Evolutionary conservation across 2,113 vertebrate species (phyloP).

Genomic region (Neofelis nebulosa): DNA sequence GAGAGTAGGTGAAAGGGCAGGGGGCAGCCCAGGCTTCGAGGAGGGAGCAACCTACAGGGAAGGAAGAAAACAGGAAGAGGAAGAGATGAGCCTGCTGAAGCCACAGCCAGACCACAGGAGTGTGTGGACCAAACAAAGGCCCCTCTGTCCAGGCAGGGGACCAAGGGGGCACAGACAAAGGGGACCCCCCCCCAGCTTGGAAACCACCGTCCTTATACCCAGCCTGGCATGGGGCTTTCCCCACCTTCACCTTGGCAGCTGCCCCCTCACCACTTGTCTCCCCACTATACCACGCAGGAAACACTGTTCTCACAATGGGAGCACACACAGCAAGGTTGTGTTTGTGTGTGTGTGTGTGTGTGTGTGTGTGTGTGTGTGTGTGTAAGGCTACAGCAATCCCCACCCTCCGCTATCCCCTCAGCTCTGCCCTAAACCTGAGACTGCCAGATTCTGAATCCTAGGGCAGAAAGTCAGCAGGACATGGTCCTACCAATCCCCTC

Average conservation of each 20-base stretch:
- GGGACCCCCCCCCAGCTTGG: slow-evolving; percentile 71
- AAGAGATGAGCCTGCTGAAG: slow-evolving; percentile 62
- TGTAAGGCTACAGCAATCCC: background rate
- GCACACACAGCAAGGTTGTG: background rate
- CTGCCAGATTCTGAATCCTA: background rate
- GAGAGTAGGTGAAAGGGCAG: slow-evolving; percentile 77
- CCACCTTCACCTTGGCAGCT: slow-evolving; percentile 71
- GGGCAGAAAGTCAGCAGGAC: background rate
- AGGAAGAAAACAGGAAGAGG: slow-evolving; percentile 79
- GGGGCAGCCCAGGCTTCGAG: slow-evolving; percentile 67
- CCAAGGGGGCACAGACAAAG: slow-evolving; percentile 45
- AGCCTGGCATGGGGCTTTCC: slow-evolving; percentile 76
- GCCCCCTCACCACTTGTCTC: slow-evolving; percentile 41
- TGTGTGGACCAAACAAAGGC: slow-evolving; percentile 56
- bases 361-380: background rate
- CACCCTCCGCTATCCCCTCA: background rate
- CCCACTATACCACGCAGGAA: background rate
- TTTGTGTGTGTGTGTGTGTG: too few species aligned
- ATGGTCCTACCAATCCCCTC: slow-evolving; percentile 3
- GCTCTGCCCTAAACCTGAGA: background rate
- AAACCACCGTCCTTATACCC: slow-evolving; percentile 65
- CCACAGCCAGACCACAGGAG: slow-evolving; percentile 71
- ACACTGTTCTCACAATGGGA: background rate
- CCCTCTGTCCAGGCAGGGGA: background rate
- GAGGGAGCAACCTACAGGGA: slow-evolving; percentile 52